Base-by-base conservation (phyloP, 1,140 invertebrate species). In the Carposina sasakii region DNA sequence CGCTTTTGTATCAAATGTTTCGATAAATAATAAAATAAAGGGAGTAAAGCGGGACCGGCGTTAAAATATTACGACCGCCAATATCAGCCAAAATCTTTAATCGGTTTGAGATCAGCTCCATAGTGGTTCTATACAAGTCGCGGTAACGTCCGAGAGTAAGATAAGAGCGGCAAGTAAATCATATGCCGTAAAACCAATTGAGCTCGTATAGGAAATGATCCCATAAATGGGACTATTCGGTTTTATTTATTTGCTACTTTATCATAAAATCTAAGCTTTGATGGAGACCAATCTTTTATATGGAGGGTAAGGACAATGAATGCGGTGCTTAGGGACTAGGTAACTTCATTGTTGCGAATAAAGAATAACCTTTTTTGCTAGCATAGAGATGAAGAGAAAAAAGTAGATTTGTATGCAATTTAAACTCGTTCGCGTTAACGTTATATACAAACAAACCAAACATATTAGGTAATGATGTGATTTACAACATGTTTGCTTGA, bases 51-150 rank as follows among this genome's bases (percentile, higher is more conserved):
- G 51, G 63, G 58, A 59, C 57, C 43, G 63, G 63, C 71, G 73
- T 75, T 79, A 79, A 79, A 76, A 73, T 79, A 74, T 79, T 74
- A 79, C 70, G 76, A 74, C 59, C 71, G 56, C 62, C 72, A 67
- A 77, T 79, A 79, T 77, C 70, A 60, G 30, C 71, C 70, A 61
- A 71, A 71, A 79, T 76, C 73, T 74, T 73, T 76, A 71, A 76
- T 79, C 71, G 66, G 51, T n/a, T n/a, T n/a, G n/a, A 44, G 56
- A 64, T 57, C 34, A 65, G 49, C 67, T 75, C 71, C 63, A n/a
- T 65, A 58, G 63, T 66, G 51, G 59, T 72, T 54, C 46, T 57
- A 57, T 49, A 55, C 50, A 48, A 52, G 56, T 51, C 34, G 54
- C 39, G 57, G 49, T 42, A 44, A 59, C 54, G 50, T 44, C 47